Percentiles rank a stretch among this genome's conserved stretches.
These are phyloP conservation scores for Morone saxatilis DNA, from an alignment of 2,113 vertebrate genomes.

Conservation along the genomic window DNA sequence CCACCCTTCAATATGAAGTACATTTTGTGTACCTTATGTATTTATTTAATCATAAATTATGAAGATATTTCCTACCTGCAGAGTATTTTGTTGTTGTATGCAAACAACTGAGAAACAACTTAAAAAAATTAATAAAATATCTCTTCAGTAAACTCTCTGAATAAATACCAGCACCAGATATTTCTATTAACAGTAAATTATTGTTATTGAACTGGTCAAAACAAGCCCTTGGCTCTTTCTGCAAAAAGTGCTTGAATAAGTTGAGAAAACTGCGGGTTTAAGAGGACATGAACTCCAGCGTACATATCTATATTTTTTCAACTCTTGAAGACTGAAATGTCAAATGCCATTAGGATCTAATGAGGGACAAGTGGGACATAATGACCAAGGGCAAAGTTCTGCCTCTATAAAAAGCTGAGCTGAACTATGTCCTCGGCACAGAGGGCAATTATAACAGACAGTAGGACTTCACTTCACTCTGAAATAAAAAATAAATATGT, in stretches of 20 bases:
- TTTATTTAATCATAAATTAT: background rate
- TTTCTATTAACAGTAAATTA: background rate
- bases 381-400: slow-evolving; percentile 61
- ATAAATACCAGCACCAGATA: background rate
- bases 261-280: slow-evolving; percentile 7
- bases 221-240: background rate
- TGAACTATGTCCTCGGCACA: slow-evolving; percentile 43
- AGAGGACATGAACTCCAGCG: slow-evolving; percentile 6
- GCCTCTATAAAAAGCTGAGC: slow-evolving; percentile 50
- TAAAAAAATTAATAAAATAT: background rate
- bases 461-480: slow-evolving; percentile 1
- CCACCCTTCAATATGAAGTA: background rate
- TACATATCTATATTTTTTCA: slow-evolving; percentile 24
- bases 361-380: slow-evolving; percentile 61
- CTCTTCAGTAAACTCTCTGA: background rate
- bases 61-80: background rate
- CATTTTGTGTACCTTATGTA: background rate
- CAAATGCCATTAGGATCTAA: slow-evolving; percentile 64
- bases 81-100: background rate
- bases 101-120: background rate
- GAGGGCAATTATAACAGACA: slow-evolving; percentile 46
- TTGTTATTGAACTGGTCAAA: background rate
- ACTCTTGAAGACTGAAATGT: slow-evolving; percentile 58
- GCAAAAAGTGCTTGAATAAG: background rate
- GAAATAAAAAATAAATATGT: background rate